Percentiles rank a stretch among this genome's conserved stretches.
These are phyloP conservation scores for Mus minutoides DNA, from an alignment of 2,797 vertebrate genomes.

Conservation along the genomic window DNA sequence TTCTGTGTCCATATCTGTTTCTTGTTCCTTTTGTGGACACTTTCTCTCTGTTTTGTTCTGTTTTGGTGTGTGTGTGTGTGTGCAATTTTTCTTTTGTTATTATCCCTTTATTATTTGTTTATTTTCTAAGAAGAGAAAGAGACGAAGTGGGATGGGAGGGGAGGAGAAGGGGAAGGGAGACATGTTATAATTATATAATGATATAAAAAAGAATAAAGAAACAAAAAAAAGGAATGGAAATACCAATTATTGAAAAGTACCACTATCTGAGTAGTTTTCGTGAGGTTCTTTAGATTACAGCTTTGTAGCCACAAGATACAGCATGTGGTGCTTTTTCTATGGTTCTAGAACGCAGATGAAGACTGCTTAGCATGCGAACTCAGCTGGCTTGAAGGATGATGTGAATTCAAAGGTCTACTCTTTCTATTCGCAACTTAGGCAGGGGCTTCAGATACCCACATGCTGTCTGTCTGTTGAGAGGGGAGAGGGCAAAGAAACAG, in stretches of 20 bases:
- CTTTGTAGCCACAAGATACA: fast-evolving
- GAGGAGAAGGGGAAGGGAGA: neutral
- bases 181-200: neutral
- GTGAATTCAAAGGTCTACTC: neutral
- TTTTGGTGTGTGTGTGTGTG: neutral
- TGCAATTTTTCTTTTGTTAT: neutral
- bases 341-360: neutral
- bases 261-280: neutral
- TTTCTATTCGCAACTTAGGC: neutral
- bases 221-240: neutral
- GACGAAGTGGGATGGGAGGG: neutral
- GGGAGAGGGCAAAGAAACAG: neutral
- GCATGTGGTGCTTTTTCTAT: neutral
- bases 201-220: neutral
- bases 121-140: neutral
- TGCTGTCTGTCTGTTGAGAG: neutral
- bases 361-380: neutral
- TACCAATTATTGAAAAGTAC: neutral
- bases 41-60: neutral
- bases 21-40: neutral
- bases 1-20: neutral
- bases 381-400: neutral
- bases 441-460: neutral
- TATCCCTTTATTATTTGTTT: neutral
- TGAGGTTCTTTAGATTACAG: neutral